phyloP scores from a whole-genome alignment of 2,797 vertebrate genomes.

The Hemitrygon akajei region DNA sequence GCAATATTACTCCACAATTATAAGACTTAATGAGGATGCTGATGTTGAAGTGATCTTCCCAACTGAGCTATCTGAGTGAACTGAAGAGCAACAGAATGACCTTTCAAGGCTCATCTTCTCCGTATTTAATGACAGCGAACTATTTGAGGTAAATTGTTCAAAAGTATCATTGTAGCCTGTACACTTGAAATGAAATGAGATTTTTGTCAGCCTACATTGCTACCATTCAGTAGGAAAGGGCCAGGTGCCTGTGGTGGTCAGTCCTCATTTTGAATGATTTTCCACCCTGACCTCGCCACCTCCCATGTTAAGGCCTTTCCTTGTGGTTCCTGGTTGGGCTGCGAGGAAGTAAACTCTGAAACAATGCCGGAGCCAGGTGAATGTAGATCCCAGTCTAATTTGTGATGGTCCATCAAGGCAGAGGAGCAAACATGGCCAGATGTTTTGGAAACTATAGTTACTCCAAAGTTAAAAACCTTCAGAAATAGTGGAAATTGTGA shows the following conservation, averaged over 20 bases:
- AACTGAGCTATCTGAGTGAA: not conserved
- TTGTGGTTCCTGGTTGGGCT: too few relatives aligned
- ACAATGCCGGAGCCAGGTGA: not conserved
- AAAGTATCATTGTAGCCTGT: not conserved
- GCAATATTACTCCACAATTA: too few relatives aligned
- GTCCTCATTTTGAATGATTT: too few relatives aligned
- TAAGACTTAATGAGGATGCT: not conserved
- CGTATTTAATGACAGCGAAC: not conserved
- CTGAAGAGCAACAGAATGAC: conserved; percentile 3
- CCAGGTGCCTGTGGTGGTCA: too few relatives aligned
- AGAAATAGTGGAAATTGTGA: too few relatives aligned
- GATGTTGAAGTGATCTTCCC: not conserved
- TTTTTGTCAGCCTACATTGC: too few relatives aligned
- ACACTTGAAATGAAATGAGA: not conserved
- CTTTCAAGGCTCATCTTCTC: not conserved
- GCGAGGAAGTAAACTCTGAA: not conserved
- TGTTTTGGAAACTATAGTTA: not conserved
- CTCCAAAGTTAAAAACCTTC: too few relatives aligned
- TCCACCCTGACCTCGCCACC: too few relatives aligned
- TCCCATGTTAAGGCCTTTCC: not conserved
- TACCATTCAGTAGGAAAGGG: too few relatives aligned
- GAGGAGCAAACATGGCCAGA: not conserved
- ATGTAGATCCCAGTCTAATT: not conserved
- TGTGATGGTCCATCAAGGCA: not conserved
- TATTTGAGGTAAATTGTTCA: conserved; percentile 28